Base-by-base conservation (phyloP, 1,140 invertebrate species). In the Aethina tumida region DNA sequence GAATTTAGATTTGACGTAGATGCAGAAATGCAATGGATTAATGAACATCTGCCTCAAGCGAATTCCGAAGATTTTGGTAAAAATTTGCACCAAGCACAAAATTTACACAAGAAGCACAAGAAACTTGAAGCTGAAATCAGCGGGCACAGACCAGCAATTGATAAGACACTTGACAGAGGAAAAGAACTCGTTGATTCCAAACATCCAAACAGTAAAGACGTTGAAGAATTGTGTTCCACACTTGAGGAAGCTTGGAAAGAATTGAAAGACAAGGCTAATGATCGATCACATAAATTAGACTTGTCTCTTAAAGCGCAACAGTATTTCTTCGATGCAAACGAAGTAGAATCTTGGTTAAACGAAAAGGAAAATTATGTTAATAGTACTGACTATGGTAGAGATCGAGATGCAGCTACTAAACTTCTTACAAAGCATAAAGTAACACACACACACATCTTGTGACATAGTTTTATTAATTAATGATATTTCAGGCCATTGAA, bases 1-100 rank as follows among this genome's bases (percentile, higher is more conserved):
- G 93, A 97, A 61, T 95, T 97, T 65, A 81, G 81, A 15, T 96
- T 96, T 58, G 90, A 97, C 60, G 70, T 95, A 20, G 87, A 95
- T 39, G 81, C 81, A 0, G 93, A 98, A 63, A 68, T 95, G 50
- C 89, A 94, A 57, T 99, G 94, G 94, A 92, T 97, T 35, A 79
- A 81, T 20, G 95, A 97, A 60, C 84, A 92, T 46, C 58, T 84
- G 35, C 81, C 84, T 3, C 71, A 83, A 3, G 90, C 86, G 2
- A 73, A 76, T 0, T 86, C 88, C 1, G 77, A 79, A 2, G 75
- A 71, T 4, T 58, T 83, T 3, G 84, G 84, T 1, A 73, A 81
- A 33, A 92, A 88, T 64, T 65, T 98, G 19, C 81, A 93, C 52
- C 90, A 95, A 60, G 89, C 91, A 0, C 89, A 95, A 56, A 86